These are phyloP conservation scores for Mesocricetus auratus DNA, from an alignment of 2,113 vertebrate species.

Conservation along the genomic window DNA sequence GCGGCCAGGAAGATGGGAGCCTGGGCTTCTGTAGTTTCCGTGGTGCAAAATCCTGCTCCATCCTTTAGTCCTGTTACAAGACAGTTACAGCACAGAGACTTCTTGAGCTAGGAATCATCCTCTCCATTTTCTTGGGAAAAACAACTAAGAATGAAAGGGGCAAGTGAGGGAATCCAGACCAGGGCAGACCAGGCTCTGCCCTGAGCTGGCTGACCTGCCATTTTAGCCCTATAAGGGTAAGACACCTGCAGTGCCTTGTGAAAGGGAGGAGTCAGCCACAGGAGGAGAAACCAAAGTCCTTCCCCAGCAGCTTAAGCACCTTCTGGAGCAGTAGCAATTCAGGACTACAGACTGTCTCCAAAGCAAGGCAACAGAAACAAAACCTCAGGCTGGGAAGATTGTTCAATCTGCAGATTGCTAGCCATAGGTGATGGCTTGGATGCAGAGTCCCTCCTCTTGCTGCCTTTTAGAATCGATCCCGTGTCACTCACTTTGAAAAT, in stretches of 20 bases:
- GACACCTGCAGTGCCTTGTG: neutral
- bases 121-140: neutral
- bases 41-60: rapidly evolving
- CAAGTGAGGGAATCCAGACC: neutral
- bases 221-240: neutral
- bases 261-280: neutral
- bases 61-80: neutral
- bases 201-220: neutral
- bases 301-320: neutral
- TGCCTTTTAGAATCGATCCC: neutral
- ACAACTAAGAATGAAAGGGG: neutral
- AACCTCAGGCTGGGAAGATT: neutral
- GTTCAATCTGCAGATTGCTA: neutral
- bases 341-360: neutral
- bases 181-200: neutral
- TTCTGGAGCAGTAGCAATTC: neutral
- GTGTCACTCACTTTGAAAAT: neutral
- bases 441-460: neutral
- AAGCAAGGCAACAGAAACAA: neutral
- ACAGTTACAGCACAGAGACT: neutral
- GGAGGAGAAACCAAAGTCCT: neutral
- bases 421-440: too few species aligned
- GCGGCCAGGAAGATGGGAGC: neutral
- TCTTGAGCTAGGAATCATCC: neutral
- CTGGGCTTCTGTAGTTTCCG: neutral